Evolutionary conservation across 2,113 vertebrate genomes (phyloP).

Genomic region (Campylomormyrus tamandua): DNA sequence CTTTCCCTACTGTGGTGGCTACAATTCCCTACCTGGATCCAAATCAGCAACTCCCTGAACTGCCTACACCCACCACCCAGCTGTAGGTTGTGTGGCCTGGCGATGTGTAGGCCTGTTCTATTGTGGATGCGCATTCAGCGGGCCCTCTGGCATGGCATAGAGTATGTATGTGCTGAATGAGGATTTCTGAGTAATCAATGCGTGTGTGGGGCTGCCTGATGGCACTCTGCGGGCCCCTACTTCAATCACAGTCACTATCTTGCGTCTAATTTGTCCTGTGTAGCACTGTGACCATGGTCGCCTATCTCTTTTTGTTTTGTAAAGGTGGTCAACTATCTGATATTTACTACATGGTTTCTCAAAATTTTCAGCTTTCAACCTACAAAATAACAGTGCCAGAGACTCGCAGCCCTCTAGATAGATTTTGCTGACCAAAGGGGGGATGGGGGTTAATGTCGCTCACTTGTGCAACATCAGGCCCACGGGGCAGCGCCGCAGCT

Average conservation of each 20-base stretch:
- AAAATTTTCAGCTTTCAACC: neutral
- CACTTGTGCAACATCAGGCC: neutral
- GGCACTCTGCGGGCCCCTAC: neutral
- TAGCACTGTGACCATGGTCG: neutral
- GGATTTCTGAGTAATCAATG: neutral
- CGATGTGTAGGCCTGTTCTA: neutral
- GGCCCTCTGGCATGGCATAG: neutral
- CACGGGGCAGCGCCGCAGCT: neutral
- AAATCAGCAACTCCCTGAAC: neutral
- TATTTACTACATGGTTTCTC: neutral
- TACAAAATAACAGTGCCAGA: neutral
- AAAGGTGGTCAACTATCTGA: neutral
- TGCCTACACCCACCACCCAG: neutral
- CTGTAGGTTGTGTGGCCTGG: neutral
- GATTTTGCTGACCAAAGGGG: neutral
- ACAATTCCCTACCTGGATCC: neutral
- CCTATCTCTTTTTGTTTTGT: neutral
- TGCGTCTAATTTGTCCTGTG: neutral
- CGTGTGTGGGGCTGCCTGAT: neutral
- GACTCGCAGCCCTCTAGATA: neutral
- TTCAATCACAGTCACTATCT: neutral
- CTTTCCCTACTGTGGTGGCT: constrained; percentile 8
- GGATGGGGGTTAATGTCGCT: neutral
- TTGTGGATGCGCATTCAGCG: neutral
- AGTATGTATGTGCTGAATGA: neutral